Evolutionary conservation across 2,797 vertebrate species (phyloP).

Genomic region (Hippocampus kuda): DNA sequence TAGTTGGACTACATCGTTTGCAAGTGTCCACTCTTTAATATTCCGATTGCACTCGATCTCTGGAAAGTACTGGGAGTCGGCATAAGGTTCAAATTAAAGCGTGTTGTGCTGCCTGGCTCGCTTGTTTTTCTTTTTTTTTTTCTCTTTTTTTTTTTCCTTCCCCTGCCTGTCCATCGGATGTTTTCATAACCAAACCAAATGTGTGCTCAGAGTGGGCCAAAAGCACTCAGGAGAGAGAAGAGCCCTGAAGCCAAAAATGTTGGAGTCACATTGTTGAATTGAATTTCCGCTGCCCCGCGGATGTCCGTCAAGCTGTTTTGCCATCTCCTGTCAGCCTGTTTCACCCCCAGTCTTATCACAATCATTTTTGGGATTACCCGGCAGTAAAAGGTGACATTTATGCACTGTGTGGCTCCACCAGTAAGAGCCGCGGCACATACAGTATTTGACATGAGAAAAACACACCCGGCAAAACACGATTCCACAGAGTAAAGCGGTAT

Average conservation of each 20-base stretch:
- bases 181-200: constrained; percentile 73
- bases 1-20: not conserved
- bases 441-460: not conserved
- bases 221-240: constrained; percentile 43
- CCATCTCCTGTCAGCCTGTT: not conserved
- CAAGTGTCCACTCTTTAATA: constrained; percentile 9
- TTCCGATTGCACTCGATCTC: constrained; percentile 38
- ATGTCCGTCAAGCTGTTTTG: not conserved
- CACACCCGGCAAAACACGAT: not conserved
- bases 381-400: not conserved
- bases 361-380: not conserved
- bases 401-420: not conserved
- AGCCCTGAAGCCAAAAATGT: constrained; percentile 50
- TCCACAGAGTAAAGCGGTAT: not conserved
- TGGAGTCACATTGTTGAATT: constrained; percentile 46
- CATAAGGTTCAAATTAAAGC: constrained; percentile 39
- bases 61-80: constrained; percentile 38
- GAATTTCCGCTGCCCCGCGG: constrained; percentile 28
- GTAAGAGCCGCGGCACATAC: not conserved
- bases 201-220: constrained; percentile 56
- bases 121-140: constrained; percentile 8
- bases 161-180: constrained; percentile 59
- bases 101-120: constrained; percentile 18
- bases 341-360: not conserved
- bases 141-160: constrained; percentile 41